These are phyloP conservation scores for Ataeniobius toweri DNA, from an alignment of 2,797 vertebrate species.

Conservation along the genomic window DNA sequence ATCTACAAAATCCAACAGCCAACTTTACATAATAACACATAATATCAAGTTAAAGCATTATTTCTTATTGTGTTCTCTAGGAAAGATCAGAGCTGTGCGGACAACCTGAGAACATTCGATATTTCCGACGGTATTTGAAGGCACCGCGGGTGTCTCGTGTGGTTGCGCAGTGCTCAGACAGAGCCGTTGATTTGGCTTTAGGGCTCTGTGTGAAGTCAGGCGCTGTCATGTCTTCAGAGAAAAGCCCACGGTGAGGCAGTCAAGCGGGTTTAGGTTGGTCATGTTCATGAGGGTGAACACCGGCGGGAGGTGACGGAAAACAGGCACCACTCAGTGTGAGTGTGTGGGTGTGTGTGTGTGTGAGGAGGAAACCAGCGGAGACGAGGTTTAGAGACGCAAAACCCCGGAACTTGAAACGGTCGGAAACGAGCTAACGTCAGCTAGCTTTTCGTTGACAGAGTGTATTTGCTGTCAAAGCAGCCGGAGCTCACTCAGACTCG, in stretches of 20 bases:
- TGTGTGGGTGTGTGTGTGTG: neutral
- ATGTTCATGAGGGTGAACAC: neutral
- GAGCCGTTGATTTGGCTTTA: slow-evolving; percentile 15
- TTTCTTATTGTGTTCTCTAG: neutral
- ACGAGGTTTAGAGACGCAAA: slow-evolving; percentile 17
- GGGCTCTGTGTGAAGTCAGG: slow-evolving; percentile 5
- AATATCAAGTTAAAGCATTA: neutral
- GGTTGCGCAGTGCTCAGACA: slow-evolving; percentile 31
- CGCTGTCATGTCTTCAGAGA: slow-evolving; percentile 25
- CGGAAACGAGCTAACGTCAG: slow-evolving; percentile 60
- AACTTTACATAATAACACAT: too few relatives aligned
- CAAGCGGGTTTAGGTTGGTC: neutral
- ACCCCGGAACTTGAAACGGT: slow-evolving; percentile 69
- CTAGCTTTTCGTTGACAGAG: slow-evolving; percentile 75
- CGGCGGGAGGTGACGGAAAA: slow-evolving; percentile 45
- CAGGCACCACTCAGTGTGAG: slow-evolving; percentile 22
- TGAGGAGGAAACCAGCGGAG: slow-evolving; percentile 19
- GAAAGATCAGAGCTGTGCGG: neutral
- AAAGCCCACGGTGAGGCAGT: slow-evolving; percentile 5
- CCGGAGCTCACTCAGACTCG: slow-evolving; percentile 7
- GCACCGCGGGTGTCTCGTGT: slow-evolving; percentile 23
- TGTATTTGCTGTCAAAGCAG: slow-evolving; percentile 63
- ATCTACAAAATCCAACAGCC: too few relatives aligned
- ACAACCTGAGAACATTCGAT: neutral
- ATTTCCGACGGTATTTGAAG: slow-evolving; percentile 17